Evolutionary conservation across 1,140 invertebrate genomes (phyloP).

Genomic region (Drosophila tsacasi): DNA sequence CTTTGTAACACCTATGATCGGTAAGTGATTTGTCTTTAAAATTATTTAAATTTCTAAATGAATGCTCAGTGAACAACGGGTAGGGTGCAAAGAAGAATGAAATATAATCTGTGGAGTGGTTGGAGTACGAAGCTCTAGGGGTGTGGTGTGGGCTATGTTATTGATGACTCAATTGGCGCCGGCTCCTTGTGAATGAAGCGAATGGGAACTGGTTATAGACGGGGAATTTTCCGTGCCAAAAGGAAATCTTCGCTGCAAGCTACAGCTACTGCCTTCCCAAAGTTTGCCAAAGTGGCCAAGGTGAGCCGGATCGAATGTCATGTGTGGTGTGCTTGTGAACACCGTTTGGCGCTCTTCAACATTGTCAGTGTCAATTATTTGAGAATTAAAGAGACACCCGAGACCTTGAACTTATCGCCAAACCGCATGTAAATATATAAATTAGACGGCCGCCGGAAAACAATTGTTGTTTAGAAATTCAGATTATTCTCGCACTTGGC

Average conservation of each 20-base stretch:
- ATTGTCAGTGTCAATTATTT: conserved; percentile 63
- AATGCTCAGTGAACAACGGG: not conserved
- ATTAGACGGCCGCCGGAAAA: conserved; percentile 43
- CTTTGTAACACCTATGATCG: not conserved
- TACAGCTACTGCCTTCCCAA: conserved; percentile 61
- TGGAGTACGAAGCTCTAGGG: not conserved
- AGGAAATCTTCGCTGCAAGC: conserved; percentile 70
- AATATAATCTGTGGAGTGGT: conserved; percentile 29
- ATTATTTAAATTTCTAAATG: too few species aligned
- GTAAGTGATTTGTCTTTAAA: not conserved
- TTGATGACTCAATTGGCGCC: conserved; percentile 73
- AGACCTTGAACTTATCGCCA: conserved; percentile 71
- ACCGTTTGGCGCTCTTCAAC: conserved; percentile 64
- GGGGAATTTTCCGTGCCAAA: conserved; percentile 54
- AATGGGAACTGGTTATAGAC: conserved; percentile 49
- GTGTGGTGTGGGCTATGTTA: not conserved
- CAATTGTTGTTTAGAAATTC: conserved; percentile 47
- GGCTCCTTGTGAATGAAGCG: conserved; percentile 67
- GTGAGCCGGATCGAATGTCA: conserved; percentile 70
- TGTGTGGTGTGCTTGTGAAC: conserved; percentile 62
- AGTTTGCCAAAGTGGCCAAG: conserved; percentile 62
- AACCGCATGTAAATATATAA: conserved; percentile 56
- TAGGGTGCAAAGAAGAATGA: conserved; percentile 33
- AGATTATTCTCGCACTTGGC: conserved; percentile 42
- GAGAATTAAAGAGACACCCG: conserved; percentile 10